These are phyloP conservation scores for Cheumatopsyche charites DNA, from an alignment of 1,140 invertebrate genomes.

Conservation along the genomic window DNA sequence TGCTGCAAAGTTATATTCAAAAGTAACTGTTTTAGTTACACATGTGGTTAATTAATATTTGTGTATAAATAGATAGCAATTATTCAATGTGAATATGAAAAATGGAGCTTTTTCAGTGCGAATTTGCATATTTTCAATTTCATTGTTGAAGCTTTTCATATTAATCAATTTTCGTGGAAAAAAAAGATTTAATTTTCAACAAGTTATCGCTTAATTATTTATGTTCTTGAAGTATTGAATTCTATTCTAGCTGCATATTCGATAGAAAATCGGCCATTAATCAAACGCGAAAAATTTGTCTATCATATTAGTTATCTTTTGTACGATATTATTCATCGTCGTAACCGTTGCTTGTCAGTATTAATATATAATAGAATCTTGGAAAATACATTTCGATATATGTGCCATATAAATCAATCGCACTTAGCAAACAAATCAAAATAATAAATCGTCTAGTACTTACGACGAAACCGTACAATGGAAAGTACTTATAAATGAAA, in stretches of 20 bases:
- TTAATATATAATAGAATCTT: conserved; percentile 10
- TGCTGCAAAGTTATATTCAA: no score
- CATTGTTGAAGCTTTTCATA: no score
- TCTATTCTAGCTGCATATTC: no score
- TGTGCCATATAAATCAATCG: conserved; percentile 16
- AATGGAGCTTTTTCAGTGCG: background rate
- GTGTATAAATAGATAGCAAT: conserved; percentile 23
- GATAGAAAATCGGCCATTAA: no score
- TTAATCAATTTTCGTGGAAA: no score
- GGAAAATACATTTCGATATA: conserved; percentile 9
- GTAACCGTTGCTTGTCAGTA: background rate
- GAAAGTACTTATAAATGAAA: conserved; percentile 16
- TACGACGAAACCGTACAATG: background rate
- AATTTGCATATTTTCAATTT: no score
- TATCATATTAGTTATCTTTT: background rate
- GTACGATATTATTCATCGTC: conserved; percentile 16
- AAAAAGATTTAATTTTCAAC: no score
- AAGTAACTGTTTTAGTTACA: no score
- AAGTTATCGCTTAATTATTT: no score
- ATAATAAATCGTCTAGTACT: conserved; percentile 14
- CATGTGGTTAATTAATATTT: background rate
- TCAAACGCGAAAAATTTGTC: conserved; percentile 8
- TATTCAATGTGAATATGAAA: conserved; percentile 10
- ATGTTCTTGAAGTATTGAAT: no score
- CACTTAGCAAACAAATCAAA: conserved; percentile 1